A percentile compares a stretch with the other conserved stretches of the same genome.
Evolutionary conservation across 92 coral and sea anemone genomes (phyloP).

Genomic region (Zoanthus sansibaricus): DNA sequence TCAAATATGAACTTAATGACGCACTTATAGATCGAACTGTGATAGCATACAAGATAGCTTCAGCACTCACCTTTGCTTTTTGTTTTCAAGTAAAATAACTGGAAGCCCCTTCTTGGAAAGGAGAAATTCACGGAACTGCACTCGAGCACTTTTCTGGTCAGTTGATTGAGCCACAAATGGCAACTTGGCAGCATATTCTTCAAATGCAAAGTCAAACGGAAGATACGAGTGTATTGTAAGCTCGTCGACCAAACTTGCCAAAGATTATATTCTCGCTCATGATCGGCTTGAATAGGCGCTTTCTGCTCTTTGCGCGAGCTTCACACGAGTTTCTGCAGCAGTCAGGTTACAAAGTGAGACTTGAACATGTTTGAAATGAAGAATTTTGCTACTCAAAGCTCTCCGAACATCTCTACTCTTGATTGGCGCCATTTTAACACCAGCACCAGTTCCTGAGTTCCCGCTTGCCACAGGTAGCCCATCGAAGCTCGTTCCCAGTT

Average conservation of each 20-base stretch:
- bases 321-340: slow-evolving; percentile 30
- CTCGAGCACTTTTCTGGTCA: slow-evolving; percentile 38
- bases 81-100: slow-evolving; percentile 36
- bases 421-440: slow-evolving; percentile 35
- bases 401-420: slow-evolving; percentile 36
- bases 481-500: slow-evolving; percentile 6
- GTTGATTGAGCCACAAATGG: slow-evolving; percentile 27
- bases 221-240: slow-evolving; percentile 27
- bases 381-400: slow-evolving; percentile 15
- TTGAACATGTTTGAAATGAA: slow-evolving; percentile 34
- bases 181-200: slow-evolving; percentile 42
- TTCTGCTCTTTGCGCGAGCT: slow-evolving; percentile 19
- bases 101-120: slow-evolving; percentile 48
- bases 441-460: slow-evolving; percentile 1
- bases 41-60: slow-evolving; percentile 11
- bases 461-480: slow-evolving; percentile 5
- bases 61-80: slow-evolving; percentile 31
- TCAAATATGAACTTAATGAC: not conserved
- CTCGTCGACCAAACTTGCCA: slow-evolving; percentile 45
- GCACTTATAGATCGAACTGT: slow-evolving; percentile 5
- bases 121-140: slow-evolving; percentile 42
- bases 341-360: slow-evolving; percentile 37
- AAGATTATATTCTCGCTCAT: slow-evolving; percentile 32
- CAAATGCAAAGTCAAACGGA: slow-evolving; percentile 40
- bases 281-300: slow-evolving; percentile 38